Base-by-base conservation (phyloP, 1,140 invertebrate genomes). In the Pogonus chalceus region DNA sequence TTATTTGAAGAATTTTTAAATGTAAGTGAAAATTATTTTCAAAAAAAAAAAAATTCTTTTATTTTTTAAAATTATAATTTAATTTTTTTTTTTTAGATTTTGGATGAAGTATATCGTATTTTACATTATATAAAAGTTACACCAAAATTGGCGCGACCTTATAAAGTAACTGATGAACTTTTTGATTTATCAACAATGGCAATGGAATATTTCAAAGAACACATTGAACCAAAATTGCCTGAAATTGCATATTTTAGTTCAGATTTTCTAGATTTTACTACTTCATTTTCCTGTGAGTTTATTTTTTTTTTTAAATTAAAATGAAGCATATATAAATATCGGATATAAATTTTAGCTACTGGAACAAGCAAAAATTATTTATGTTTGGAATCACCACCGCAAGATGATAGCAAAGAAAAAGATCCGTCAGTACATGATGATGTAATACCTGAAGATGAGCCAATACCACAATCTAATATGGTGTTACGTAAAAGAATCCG, bases 171-270 rank as follows among this genome's bases (percentile, higher is more conserved):
- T 4, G 90, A 92, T 72, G 89, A 92, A 69, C 72, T 92, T n/a
- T 92, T 91, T 75, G 90, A 92, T 76, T 74, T 92, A 49, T 90
- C 88, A 23, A 90, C 89, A 20, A 92, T 92, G 89, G 89, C 90
- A 21, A 91, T 92, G 88, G 89, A 92, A 69, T 92, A 91, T 71
- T 92, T 92, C 63, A 91, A 90, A 68, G 90, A 92, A 71, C 84
- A 84, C 58, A 90, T 92, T 65, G 89, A 92, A 69, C 86, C 88
- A 24, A 85, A 82, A 55, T 73, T 92, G 58, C 89, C 89, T 22
- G 87, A 90, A 69, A 88, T 92, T 56, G 84, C 86, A 20, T 91
- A 88, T 69, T 90, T 91, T 72, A 84, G 84, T 56, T 81, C 87
- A 22, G 87, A 90, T 66, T 90, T 90, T 68, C 75, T 87, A 58